phyloP scores from a whole-genome alignment of 1,140 invertebrate species.

The Plectrocnemia conspersa region DNA sequence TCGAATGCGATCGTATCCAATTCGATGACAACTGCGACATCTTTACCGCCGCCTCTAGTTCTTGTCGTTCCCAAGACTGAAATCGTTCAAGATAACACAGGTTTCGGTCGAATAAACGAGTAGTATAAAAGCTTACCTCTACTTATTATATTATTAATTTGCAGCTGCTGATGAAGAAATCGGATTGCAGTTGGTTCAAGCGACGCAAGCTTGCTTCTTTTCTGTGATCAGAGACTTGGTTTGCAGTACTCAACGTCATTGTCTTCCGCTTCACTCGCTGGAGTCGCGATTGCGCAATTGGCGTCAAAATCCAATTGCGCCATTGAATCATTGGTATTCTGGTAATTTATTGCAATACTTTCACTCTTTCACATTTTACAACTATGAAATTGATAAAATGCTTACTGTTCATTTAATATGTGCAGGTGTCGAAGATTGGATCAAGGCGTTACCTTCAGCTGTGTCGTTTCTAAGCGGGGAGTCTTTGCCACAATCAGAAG shows the following conservation, averaged over 20 bases:
- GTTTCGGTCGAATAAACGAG: background rate
- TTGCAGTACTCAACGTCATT: conserved; percentile 74
- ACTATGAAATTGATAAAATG: background rate
- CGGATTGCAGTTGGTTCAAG: conserved; percentile 44
- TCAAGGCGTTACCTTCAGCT: conserved; percentile 70
- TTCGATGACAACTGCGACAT: background rate
- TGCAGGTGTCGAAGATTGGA: conserved; percentile 64
- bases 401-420: background rate
- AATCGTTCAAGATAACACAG: conserved; percentile 36
- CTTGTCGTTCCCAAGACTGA: conserved; percentile 48
- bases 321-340: conserved; percentile 75
- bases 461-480: conserved; percentile 86
- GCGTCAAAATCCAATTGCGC: conserved; percentile 75
- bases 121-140: background rate
- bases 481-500: conserved; percentile 73
- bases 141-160: background rate
- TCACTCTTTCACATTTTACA: background rate
- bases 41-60: conserved; percentile 10
- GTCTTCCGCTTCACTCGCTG: conserved; percentile 68
- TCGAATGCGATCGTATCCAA: background rate
- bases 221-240: conserved; percentile 77
- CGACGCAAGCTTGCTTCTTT: conserved; percentile 77
- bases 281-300: conserved; percentile 73
- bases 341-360: conserved; percentile 33
- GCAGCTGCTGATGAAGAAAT: conserved; percentile 20